Percentiles rank a stretch among this genome's conserved stretches.
Evolutionary conservation across 1,140 invertebrate species (phyloP).

Genomic region (Drosophila elegans): DNA sequence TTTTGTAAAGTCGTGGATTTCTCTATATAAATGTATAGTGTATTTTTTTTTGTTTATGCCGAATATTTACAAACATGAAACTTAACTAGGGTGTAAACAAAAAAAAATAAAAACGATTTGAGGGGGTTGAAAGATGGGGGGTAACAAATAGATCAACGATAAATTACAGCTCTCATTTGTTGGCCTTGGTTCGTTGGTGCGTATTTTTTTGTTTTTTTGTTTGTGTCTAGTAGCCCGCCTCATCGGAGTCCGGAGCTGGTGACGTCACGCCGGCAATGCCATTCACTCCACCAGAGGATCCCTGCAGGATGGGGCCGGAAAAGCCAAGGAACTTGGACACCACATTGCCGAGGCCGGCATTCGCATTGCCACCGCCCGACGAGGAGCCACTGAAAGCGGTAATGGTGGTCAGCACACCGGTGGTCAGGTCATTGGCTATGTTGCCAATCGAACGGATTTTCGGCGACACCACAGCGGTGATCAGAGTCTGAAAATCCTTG

Average conservation of each 20-base stretch:
- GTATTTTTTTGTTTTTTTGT: too few species aligned
- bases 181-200: constrained; percentile 6
- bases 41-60: constrained; percentile 48
- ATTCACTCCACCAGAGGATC: constrained; percentile 67
- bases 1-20: constrained; percentile 27
- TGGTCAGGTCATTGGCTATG: constrained; percentile 86
- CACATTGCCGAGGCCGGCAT: constrained; percentile 80
- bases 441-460: constrained; percentile 87
- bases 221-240: constrained; percentile 72
- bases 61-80: constrained; percentile 80
- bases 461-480: constrained; percentile 86
- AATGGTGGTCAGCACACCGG: constrained; percentile 85
- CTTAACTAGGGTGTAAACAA: constrained; percentile 70
- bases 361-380: constrained; percentile 80
- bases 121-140: not conserved
- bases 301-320: constrained; percentile 83
- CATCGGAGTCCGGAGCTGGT: constrained; percentile 73
- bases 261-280: constrained; percentile 68
- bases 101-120: constrained; percentile 22
- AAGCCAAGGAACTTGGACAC: constrained; percentile 82
- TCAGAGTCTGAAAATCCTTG: constrained; percentile 84
- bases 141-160: constrained; percentile 32
- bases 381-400: constrained; percentile 80
- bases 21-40: constrained; percentile 29
- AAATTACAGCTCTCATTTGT: constrained; percentile 50